A percentile compares a stretch with the other conserved stretches of the same genome.
Conservation (phyloP, 2,113 vertebrate genomes). For the Nothobranchius kuhntae region DNA sequence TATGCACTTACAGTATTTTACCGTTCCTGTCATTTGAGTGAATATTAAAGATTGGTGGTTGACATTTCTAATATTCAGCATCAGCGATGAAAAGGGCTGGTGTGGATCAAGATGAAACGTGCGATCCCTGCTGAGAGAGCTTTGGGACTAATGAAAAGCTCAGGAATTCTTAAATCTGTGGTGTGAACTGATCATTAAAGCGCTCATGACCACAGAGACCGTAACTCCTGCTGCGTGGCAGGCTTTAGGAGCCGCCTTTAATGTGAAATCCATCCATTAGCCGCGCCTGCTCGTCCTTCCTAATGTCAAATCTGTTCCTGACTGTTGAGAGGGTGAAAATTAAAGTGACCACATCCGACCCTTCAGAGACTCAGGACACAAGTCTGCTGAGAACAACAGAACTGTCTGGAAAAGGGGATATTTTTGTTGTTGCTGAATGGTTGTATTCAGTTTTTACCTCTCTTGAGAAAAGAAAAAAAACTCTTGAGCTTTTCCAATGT, state of each 20-base stretch:
- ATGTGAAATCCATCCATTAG: slow-evolving; percentile 59
- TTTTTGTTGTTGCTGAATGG: slow-evolving; percentile 4
- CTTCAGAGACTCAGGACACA: slow-evolving; percentile 31
- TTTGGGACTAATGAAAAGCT: slow-evolving; percentile 15
- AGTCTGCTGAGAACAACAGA: neutral
- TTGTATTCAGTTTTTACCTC: slow-evolving; percentile 1
- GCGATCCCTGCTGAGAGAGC: slow-evolving; percentile 11
- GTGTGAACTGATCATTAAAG: slow-evolving; percentile 58
- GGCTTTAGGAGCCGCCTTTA: slow-evolving; percentile 52
- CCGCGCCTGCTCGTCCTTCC: neutral
- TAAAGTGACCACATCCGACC: slow-evolving; percentile 18
- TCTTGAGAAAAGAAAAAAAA: neutral
- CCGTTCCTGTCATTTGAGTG: neutral
- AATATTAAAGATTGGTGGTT: neutral
- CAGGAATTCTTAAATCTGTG: slow-evolving; percentile 37
- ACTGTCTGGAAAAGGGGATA: neutral
- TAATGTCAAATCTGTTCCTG: slow-evolving; percentile 68
- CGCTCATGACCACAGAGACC: slow-evolving; percentile 35
- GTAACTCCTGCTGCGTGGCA: slow-evolving; percentile 48
- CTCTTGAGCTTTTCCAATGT: slow-evolving; percentile 16
- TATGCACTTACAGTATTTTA: neutral
- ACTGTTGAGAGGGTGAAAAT: slow-evolving; percentile 60
- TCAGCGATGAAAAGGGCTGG: neutral
- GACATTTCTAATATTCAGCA: slow-evolving; percentile 5
- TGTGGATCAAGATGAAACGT: slow-evolving; percentile 18